Evolutionary conservation across 1,140 invertebrate species (phyloP).

Genomic region (Acromyrmex charruanus): DNA sequence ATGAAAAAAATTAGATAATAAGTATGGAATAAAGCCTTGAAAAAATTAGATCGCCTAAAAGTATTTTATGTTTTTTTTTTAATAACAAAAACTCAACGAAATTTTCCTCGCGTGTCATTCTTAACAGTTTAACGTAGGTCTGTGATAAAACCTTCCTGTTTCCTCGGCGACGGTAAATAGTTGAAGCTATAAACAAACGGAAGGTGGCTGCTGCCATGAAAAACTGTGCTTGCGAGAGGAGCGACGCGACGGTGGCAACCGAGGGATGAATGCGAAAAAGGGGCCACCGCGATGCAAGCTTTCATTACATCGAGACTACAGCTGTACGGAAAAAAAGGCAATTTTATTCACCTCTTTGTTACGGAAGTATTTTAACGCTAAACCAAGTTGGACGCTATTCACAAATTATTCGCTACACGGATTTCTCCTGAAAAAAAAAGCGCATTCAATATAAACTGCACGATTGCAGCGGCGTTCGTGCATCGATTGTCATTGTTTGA

Average conservation of each 20-base stretch:
- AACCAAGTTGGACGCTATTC: conserved; percentile 52
- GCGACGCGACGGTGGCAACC: conserved; percentile 5
- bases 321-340: conserved; percentile 33
- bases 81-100: neutral
- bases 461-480: conserved; percentile 30
- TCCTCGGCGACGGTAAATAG: conserved; percentile 55
- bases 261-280: conserved; percentile 62
- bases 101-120: neutral
- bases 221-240: conserved; percentile 46
- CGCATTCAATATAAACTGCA: conserved; percentile 48
- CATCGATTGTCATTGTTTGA: conserved; percentile 55
- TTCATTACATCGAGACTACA: conserved; percentile 61
- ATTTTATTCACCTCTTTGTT: conserved; percentile 62
- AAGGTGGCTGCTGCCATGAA: conserved; percentile 43
- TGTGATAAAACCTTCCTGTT: conserved; percentile 47
- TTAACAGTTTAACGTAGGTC: conserved; percentile 19
- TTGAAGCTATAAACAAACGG: conserved; percentile 57
- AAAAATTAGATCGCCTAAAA: conserved; percentile 1
- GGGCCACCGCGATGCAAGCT: conserved; percentile 46
- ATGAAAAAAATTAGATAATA: neutral
- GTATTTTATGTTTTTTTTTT: neutral
- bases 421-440: conserved; percentile 43
- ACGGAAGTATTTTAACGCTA: conserved; percentile 53
- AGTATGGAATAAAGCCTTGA: neutral
- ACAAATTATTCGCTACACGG: conserved; percentile 54